Conservation (phyloP, 2,113 vertebrate genomes). For the Muntiacus reevesi region DNA sequence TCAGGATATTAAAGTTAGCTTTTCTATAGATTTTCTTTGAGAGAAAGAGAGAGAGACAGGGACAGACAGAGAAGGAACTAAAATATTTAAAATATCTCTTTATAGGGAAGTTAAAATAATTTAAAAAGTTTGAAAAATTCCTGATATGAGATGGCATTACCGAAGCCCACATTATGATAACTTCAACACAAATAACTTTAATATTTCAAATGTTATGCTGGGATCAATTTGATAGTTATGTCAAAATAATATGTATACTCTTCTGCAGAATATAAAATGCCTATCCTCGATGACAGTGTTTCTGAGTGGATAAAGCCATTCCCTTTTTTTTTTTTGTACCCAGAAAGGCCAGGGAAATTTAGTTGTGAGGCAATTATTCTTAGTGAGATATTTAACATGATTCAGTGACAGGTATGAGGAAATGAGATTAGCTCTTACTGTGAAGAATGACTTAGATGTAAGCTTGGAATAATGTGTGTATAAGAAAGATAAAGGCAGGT, state of each 20-base stretch:
- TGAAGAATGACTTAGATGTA: conserved; percentile 36
- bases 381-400: conserved; percentile 50
- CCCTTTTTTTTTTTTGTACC: neutral
- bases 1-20: conserved; percentile 71
- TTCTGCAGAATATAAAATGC: neutral
- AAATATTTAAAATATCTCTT: neutral
- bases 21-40: conserved; percentile 51
- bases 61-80: neutral
- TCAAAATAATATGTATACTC: neutral
- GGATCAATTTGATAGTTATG: neutral
- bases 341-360: conserved; percentile 28
- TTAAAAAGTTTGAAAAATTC: neutral
- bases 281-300: neutral
- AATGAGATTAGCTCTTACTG: conserved; percentile 46
- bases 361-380: conserved; percentile 43
- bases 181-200: neutral
- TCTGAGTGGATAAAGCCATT: neutral
- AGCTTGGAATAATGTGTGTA: conserved; percentile 40
- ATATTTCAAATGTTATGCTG: neutral
- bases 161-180: neutral
- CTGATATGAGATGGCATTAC: neutral
- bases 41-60: neutral
- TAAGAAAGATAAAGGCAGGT: conserved; percentile 51
- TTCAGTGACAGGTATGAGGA: conserved; percentile 38
- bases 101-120: neutral